Conservation (phyloP, 2,113 vertebrate species). For the Prinia subflava region DNA sequence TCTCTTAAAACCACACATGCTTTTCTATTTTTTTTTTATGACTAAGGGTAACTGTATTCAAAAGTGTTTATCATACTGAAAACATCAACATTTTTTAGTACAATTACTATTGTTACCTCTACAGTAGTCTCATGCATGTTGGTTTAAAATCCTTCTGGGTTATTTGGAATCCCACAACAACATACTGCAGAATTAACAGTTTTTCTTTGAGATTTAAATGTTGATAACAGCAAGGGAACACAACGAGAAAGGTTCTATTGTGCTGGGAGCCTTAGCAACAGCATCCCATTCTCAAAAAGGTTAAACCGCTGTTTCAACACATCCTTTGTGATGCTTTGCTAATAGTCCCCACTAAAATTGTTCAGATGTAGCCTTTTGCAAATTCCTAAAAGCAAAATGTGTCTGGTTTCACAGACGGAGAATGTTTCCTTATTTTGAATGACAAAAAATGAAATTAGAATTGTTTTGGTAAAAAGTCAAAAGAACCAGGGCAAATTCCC, state of each 20-base stretch:
- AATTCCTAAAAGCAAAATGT: background rate
- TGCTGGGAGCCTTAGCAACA: background rate
- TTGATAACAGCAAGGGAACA: background rate
- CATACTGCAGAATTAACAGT: background rate
- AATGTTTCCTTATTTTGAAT: background rate
- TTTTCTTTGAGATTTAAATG: background rate
- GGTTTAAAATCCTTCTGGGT: background rate
- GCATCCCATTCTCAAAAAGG: background rate
- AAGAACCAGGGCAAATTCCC: background rate
- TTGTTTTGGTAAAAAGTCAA: background rate
- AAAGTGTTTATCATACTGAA: background rate
- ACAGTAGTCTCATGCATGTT: background rate
- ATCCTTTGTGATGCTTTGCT: background rate
- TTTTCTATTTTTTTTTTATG: background rate
- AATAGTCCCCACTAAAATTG: background rate
- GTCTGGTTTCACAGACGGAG: background rate
- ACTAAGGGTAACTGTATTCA: background rate
- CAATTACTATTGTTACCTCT: background rate
- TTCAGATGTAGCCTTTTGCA: background rate
- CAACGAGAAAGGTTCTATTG: background rate
- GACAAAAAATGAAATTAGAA: background rate
- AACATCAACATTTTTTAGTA: background rate
- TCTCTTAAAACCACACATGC: background rate
- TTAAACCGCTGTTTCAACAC: background rate
- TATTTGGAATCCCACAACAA: background rate